Evolutionary conservation across 2,113 vertebrate genomes (phyloP), one percentile per base, ranked within the genome.

Genomic region (Candoia aspera): DNA sequence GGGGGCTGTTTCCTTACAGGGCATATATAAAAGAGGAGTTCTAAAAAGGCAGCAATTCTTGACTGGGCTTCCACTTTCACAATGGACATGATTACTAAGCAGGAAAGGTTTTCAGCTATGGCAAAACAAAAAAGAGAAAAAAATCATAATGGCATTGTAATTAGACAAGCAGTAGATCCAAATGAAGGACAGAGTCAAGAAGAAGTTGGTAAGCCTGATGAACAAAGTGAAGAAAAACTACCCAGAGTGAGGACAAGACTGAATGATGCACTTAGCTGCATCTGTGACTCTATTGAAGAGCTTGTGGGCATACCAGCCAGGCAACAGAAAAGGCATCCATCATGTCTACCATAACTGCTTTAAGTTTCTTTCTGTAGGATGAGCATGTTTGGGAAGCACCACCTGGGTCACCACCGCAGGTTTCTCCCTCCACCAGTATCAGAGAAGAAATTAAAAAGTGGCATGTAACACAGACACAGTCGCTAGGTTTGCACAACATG

Each of bases 31-130:
- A 97, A 97, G 95, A 95, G 92, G 95, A 95, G 91, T 95, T 93
- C 96, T 97, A 96, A 97, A 97, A 97, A 98, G 95, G 96, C 97
- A 97, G 97, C 96, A 95, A 97, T 98, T 98, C 97, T 97, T 97
- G 97, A 98, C 97, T 97, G 95, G 94, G 97, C 97, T 97, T 97
- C 97, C 97, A 97, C 96, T 96, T 97, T 96, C 94, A 98, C 97
- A 98, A 97, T 98, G 94, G 94, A 93, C 95, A 58, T 98, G 97
- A 98, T 98, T 98, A 97, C 93, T 94, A 96, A 97, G 94, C 93
- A 93, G 95, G 90, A 93, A 95, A 94, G n/a, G 92, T 53, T 92
- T 90, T 93, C 94, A 96, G 94, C 91, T 93, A 95, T 92, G 83
- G 94, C 15, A 91, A 95, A 97, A 95, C 6, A 10, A 96, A 96